Evolutionary conservation across 2,888 invertebrate species (phyloP), one percentile per base, ranked within the genome.

Genomic region (Zygaena filipendulae): DNA sequence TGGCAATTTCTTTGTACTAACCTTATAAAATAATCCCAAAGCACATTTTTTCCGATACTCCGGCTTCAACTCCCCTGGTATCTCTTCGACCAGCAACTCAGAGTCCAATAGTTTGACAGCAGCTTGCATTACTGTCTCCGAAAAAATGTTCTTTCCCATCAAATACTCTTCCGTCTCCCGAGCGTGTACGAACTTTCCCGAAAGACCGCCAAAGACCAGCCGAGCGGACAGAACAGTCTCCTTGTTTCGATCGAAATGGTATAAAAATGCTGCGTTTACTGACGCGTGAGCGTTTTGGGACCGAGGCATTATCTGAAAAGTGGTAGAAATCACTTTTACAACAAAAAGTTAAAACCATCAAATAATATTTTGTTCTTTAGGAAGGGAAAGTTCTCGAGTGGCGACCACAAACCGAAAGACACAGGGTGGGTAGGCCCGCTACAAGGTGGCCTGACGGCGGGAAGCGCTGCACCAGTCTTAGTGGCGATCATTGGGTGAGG

Each of bases 231-330:
- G 35, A 1, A 83, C 52, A 4, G 49, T 21, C 7, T 54, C 49
- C 13, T 38, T 32, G 2, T 56, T 27, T 1, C 45, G 32, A 29
- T 79, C 55, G 23, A 89, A 53, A 49, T 84, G 80, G 32, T 88
- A 82, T 1, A 87, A 60, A 51, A 91, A 90, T 3, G 84, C 91
- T 9, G 88, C 87, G 44, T 91, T 90, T 0, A 92, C 87, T 47
- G 87, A 83, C 0, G 90, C 90, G 42, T 88, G 89, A 0, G 88
- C 85, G 47, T 88, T 90, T 64, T 88, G 88, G 2, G 86, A 81
- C 31, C 89, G 69, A 2, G 87, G 84, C 83, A 87, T 87, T 30
- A 91, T 84, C 89, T 90, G 42, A 31, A 72, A n/a, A n/a, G n/a
- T n/a, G n/a, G n/a, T n/a, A n/a, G n/a, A n/a, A n/a, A n/a, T n/a